Evolutionary conservation across 2,888 invertebrate species (phyloP).

Genomic region (Azorinus chamasolen): DNA sequence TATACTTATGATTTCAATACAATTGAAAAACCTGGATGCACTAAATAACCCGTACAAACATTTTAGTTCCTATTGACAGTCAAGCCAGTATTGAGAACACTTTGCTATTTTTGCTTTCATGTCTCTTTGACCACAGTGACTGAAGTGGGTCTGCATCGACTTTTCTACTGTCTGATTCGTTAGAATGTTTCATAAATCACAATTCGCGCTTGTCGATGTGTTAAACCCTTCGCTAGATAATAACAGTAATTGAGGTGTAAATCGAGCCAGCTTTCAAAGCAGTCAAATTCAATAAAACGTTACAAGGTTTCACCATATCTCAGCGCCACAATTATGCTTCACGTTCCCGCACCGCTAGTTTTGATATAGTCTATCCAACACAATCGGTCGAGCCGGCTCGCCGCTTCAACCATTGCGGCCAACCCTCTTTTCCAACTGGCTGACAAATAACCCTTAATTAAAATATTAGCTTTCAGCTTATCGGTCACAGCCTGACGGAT

Average conservation of each 20-base stretch:
- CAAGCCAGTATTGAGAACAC: no score
- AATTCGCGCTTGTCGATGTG: constrained; percentile 18
- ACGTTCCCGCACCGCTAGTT: neutral
- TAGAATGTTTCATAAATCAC: constrained; percentile 9
- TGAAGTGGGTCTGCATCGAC: no score
- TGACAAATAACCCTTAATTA: constrained; percentile 55
- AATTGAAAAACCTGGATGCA: no score
- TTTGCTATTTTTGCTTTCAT: neutral
- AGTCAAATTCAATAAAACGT: constrained; percentile 16
- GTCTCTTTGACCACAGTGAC: no score
- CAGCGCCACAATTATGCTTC: no score
- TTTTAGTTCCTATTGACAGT: no score
- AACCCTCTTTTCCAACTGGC: constrained; percentile 36
- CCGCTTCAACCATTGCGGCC: constrained; percentile 13
- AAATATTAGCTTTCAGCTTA: constrained; percentile 49
- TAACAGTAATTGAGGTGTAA: constrained; percentile 20
- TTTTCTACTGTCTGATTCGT: no score
- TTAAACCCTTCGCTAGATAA: constrained; percentile 12
- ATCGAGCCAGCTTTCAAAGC: constrained; percentile 14
- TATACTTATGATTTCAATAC: no score
- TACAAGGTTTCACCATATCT: neutral
- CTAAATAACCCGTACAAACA: no score
- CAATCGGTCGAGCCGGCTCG: neutral
- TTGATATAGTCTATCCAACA: neutral
- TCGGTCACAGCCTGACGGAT: constrained; percentile 16